A percentile compares a stretch with the other conserved stretches of the same genome.
Conservation (phyloP, 2,888 invertebrate species). For the Therioaphis trifolii region DNA sequence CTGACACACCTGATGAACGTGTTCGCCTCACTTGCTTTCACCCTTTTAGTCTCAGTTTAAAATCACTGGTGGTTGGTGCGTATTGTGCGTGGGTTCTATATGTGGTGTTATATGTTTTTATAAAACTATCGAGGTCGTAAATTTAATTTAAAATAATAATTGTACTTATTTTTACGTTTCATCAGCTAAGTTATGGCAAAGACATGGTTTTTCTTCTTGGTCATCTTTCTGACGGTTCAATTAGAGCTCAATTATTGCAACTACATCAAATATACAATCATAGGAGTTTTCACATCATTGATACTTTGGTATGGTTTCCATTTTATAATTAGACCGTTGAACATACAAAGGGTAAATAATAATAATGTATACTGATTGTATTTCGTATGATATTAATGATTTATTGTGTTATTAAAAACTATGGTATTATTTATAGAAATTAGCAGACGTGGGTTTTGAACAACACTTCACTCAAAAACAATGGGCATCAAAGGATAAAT, state of each 20-base stretch:
- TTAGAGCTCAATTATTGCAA: background rate
- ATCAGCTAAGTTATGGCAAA: background rate
- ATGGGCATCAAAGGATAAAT: conserved; percentile 57
- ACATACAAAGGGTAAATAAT: conserved; percentile 51
- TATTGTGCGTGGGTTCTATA: background rate
- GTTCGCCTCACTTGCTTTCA: background rate
- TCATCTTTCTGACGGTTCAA: background rate
- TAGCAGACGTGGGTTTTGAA: conserved; percentile 71
- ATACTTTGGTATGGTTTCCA: conserved; percentile 31
- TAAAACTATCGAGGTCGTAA: too few species aligned
- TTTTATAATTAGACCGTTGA: conserved; percentile 35
- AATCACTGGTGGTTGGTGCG: background rate
- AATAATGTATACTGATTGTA: too few species aligned
- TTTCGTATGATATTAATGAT: background rate
- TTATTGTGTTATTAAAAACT: background rate
- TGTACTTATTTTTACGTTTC: too few species aligned
- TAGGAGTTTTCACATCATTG: conserved; percentile 6
- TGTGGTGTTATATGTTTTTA: too few species aligned
- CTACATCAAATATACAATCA: background rate
- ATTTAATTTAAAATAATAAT: too few species aligned
- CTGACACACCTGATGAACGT: background rate
- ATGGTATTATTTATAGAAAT: conserved; percentile 69
- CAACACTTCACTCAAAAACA: conserved; percentile 65
- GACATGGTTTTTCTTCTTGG: background rate
- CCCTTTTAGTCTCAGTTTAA: background rate